These are phyloP conservation scores for Oplegnathus fasciatus DNA, from an alignment of 2,113 vertebrate genomes.

Conservation along the genomic window DNA sequence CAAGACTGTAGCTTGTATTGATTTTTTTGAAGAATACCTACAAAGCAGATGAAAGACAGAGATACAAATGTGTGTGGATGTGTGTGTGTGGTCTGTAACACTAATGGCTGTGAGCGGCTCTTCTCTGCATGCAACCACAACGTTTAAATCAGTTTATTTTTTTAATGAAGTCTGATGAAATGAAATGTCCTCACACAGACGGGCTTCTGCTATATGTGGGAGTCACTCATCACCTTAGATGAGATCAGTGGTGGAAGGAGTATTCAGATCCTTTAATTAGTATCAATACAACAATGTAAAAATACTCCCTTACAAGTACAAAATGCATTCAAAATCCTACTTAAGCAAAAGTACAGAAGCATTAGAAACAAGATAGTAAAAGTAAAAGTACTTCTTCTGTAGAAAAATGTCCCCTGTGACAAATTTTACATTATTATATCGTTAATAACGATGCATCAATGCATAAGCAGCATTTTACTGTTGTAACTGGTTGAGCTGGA, in stretches of 20 bases:
- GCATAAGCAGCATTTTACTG: not conserved
- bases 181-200: slow-evolving; percentile 8
- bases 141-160: not conserved
- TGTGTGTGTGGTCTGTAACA: not conserved
- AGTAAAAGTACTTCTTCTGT: not conserved
- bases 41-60: not conserved
- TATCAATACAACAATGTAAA: not conserved
- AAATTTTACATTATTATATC: too few relatives aligned
- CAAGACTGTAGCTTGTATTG: not conserved
- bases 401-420: not conserved
- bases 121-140: not conserved
- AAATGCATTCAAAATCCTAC: not conserved
- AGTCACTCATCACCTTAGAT: not conserved
- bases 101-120: not conserved
- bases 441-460: too few relatives aligned
- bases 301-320: not conserved
- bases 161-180: not conserved
- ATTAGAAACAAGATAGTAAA: not conserved
- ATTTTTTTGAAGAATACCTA: slow-evolving; percentile 14
- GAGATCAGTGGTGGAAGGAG: not conserved
- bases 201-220: not conserved
- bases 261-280: not conserved
- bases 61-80: not conserved
- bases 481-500: not conserved
- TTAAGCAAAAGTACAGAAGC: not conserved